Percentiles rank a stretch among this genome's conserved stretches.
Evolutionary conservation across 2,797 vertebrate species (phyloP).

Genomic region (Scolopax rusticola): DNA sequence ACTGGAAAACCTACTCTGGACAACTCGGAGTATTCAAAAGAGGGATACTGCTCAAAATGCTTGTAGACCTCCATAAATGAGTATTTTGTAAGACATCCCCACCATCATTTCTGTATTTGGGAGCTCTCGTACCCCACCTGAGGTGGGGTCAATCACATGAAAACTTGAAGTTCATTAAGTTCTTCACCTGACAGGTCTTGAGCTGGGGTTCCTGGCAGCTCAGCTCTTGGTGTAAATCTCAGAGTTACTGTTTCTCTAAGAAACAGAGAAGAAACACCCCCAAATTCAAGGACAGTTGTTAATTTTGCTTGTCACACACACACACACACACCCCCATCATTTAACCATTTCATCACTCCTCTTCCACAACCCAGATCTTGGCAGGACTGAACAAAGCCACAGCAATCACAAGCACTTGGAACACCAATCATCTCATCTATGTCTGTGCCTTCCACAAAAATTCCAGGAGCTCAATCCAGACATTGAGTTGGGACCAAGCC

Average conservation of each 20-base stretch:
- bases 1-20: background rate
- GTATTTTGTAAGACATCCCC: background rate
- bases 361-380: background rate
- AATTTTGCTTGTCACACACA: background rate
- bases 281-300: background rate
- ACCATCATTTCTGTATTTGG: accelerated
- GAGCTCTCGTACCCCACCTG: background rate
- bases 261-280: background rate
- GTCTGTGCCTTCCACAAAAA: accelerated
- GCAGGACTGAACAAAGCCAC: background rate
- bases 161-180: background rate
- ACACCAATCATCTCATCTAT: background rate
- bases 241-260: background rate
- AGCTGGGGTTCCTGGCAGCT: background rate
- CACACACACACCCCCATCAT: background rate
- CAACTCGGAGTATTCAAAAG: accelerated
- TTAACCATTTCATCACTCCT: background rate
- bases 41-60: background rate
- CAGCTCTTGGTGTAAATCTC: background rate
- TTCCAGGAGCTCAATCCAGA: background rate
- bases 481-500: background rate
- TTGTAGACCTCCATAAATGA: background rate
- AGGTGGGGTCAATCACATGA: background rate
- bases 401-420: accelerated
- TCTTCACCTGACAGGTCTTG: background rate